Base-by-base conservation (phyloP, 1,140 invertebrate genomes). In the Drosophila guanche region DNA sequence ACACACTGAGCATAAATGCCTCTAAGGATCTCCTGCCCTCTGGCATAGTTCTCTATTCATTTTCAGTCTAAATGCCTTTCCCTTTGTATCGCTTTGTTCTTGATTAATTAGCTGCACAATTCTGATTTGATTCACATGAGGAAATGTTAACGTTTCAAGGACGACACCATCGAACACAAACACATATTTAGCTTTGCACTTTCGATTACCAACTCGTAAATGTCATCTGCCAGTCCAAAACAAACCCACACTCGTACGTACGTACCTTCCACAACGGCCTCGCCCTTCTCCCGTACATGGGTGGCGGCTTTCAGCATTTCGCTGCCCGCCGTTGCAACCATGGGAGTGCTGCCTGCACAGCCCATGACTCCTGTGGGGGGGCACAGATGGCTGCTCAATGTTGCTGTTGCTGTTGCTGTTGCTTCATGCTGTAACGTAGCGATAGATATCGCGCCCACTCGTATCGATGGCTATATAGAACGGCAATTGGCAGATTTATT, bases 311-410 rank as follows among this genome's bases (percentile, higher is more conserved):
- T 91, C 58, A 91, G 71, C 75, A 90, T 90, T 79, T 90, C 90
- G 76, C 83, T 90, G 63, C 90, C 90, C 43, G 88, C 90, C 47
- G 83, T 89, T 56, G 83, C 81, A 62, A 91, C 74, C 81, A 91
- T 89, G 52, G 90, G 90, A 51, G 90, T 89, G 78, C 90, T 91
- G 72, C 85, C 90, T 54, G 90, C 90, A 65, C 90, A 91, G 73
- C 90, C 90, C 90, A 91, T 91, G 62, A 80, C 63, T 79, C 27
- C 54, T 56, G 27, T 55, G 52, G 37, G 48, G 68, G 52, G 37
- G 48, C 61, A 52, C 25, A 62, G 22, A 41, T 20, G 65, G 23
- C 33, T 47, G n/a, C 29, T 65, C 57, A 59, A 40, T 59, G 16
- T 20, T 20, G 40, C 8, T 43, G 16, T 12, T 20, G 40, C 8